Percentiles rank a stretch among this genome's conserved stretches.
Conservation (phyloP, 2,888 invertebrate species). For the Thalpophila matura region DNA sequence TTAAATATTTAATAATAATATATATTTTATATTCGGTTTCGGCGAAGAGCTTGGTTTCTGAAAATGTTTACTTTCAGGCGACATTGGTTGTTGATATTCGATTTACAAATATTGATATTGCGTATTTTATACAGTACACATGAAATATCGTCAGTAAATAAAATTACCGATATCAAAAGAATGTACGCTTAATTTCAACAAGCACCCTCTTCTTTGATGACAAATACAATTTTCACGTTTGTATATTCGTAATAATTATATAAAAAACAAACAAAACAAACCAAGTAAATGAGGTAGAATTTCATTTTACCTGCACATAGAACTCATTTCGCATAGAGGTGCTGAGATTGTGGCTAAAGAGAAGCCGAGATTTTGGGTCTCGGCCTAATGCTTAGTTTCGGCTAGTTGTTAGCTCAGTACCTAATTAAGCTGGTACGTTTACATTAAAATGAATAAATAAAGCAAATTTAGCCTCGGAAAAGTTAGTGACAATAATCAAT, state of each 20-base stretch:
- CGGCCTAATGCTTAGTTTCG: conserved; percentile 24
- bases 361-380: conserved; percentile 11
- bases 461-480: not conserved
- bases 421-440: not conserved
- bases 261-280: conserved; percentile 35
- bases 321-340: conserved; percentile 25
- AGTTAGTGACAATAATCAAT: not conserved
- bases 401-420: not conserved
- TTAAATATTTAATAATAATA: too few species aligned
- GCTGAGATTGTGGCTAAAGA: conserved; percentile 11
- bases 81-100: not conserved
- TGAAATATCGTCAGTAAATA: not conserved
- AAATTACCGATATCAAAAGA: not conserved
- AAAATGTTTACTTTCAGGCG: conserved; percentile 10
- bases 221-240: conserved; percentile 6
- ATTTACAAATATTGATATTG: not conserved
- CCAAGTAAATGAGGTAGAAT: conserved; percentile 33
- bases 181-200: not conserved
- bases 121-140: conserved; percentile 7
- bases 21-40: too few species aligned
- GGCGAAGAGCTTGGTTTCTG: conserved; percentile 7
- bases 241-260: not conserved
- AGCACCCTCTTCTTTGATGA: not conserved
- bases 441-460: too few species aligned
- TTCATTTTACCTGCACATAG: conserved; percentile 41